Percentiles rank a stretch among this genome's conserved stretches.
phyloP scores from a whole-genome alignment of 2,113 vertebrate species.

The Dryoscopus gambensis region DNA sequence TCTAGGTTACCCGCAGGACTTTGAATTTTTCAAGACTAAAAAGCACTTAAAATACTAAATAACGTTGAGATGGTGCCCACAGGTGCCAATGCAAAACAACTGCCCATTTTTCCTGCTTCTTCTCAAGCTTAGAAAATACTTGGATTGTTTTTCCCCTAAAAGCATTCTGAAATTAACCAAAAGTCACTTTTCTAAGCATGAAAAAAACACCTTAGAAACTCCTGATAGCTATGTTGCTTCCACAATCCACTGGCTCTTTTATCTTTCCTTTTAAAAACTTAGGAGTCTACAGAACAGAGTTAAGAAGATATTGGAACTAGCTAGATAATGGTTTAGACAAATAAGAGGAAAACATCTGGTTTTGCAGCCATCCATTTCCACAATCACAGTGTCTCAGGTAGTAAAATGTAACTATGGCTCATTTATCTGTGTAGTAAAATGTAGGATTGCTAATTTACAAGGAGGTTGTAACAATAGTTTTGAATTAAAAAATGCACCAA shows the following conservation, averaged over 20 bases:
- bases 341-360: not conserved
- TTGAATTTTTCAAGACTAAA: not conserved
- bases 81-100: not conserved
- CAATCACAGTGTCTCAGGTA: not conserved
- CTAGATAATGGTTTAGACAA: not conserved
- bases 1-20: not conserved
- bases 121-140: not conserved
- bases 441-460: not conserved
- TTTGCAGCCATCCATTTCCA: not conserved
- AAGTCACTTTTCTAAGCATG: not conserved
- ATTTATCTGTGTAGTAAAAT: not conserved
- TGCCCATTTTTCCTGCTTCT: not conserved
- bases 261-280: not conserved
- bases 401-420: not conserved
- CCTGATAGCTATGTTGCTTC: not conserved
- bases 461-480: not conserved
- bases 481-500: not conserved
- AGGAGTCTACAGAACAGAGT: not conserved
- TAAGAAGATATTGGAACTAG: not conserved
- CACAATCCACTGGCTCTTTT: not conserved
- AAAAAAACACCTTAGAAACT: not conserved
- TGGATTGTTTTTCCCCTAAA: not conserved
- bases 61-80: not conserved
- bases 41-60: not conserved
- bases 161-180: not conserved